These are phyloP conservation scores for Fulica atra DNA, from an alignment of 2,113 vertebrate genomes.

Conservation along the genomic window DNA sequence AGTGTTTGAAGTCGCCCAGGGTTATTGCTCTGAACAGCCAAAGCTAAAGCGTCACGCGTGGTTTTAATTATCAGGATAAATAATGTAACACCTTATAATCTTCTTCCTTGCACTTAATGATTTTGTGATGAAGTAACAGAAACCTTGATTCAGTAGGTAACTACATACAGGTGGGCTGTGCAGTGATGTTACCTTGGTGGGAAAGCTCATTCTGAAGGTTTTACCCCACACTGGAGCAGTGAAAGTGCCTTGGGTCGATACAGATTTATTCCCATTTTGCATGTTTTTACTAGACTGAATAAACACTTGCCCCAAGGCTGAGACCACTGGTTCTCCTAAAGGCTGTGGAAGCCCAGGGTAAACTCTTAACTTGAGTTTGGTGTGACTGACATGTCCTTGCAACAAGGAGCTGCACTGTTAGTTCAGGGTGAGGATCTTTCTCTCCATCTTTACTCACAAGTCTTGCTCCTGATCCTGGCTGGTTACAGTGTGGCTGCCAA, in stretches of 20 bases:
- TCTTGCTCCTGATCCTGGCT: neutral
- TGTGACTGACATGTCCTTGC: slow-evolving; percentile 55
- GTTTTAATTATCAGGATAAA: slow-evolving; percentile 74
- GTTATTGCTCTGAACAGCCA: slow-evolving; percentile 46
- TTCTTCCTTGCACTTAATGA: slow-evolving; percentile 42
- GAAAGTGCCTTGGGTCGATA: slow-evolving; percentile 53
- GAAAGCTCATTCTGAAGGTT: slow-evolving; percentile 63
- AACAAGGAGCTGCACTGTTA: slow-evolving; percentile 69
- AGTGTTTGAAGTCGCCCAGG: slow-evolving; percentile 43
- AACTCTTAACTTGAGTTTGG: neutral
- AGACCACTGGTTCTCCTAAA: slow-evolving; percentile 39
- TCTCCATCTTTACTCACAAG: slow-evolving; percentile 5
- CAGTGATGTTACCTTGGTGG: slow-evolving; percentile 27
- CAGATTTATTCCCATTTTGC: slow-evolving; percentile 72
- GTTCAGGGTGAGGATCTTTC: neutral
- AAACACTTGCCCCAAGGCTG: slow-evolving; percentile 74
- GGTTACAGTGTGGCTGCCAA: neutral
- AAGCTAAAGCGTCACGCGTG: slow-evolving; percentile 25
- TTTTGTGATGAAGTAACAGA: slow-evolving; percentile 27
- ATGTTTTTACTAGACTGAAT: slow-evolving; percentile 81
- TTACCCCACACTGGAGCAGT: slow-evolving; percentile 40
- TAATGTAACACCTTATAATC: slow-evolving; percentile 73
- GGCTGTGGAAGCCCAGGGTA: slow-evolving; percentile 34
- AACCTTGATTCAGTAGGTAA: neutral
- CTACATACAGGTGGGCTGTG: neutral